phyloP scores from a whole-genome alignment of 1,140 invertebrate species.

The Chelonus insularis region DNA sequence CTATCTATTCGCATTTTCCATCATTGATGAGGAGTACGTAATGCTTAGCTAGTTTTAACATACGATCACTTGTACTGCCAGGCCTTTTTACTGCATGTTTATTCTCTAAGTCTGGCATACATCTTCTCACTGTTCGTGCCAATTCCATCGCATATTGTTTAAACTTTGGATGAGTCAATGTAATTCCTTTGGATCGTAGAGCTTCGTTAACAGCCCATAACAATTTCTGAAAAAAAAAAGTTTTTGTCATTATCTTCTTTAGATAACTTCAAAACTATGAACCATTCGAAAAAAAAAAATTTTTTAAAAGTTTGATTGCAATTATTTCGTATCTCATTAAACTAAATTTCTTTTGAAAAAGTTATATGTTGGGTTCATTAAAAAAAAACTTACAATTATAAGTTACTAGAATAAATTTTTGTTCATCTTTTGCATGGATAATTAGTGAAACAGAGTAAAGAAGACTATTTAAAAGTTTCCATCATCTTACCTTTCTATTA shows the following conservation, averaged over 20 bases:
- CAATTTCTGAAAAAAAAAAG: constrained; percentile 65
- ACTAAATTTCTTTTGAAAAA: background rate
- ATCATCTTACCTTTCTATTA: constrained; percentile 65
- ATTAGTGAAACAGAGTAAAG: too few species aligned
- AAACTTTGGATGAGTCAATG: constrained; percentile 66
- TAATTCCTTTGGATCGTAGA: constrained; percentile 66
- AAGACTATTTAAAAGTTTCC: background rate
- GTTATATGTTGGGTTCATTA: too few species aligned
- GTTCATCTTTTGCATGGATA: too few species aligned
- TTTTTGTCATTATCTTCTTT: too few species aligned
- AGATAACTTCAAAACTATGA: too few species aligned
- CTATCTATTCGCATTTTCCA: constrained; percentile 58
- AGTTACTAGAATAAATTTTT: too few species aligned
- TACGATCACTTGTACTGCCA: constrained; percentile 61
- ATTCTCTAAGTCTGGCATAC: constrained; percentile 54
- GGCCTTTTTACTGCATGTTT: constrained; percentile 52
- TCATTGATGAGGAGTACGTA: constrained; percentile 66
- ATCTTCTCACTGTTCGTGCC: constrained; percentile 64
- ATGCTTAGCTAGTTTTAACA: constrained; percentile 66
- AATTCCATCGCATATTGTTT: constrained; percentile 65
- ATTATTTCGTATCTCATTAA: too few species aligned
- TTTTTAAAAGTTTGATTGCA: too few species aligned
- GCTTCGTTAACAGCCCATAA: constrained; percentile 72
- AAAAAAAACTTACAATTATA: too few species aligned
- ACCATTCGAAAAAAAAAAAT: too few species aligned